phyloP scores from a whole-genome alignment of 2,113 vertebrate genomes.

The Aptenodytes patagonicus region DNA sequence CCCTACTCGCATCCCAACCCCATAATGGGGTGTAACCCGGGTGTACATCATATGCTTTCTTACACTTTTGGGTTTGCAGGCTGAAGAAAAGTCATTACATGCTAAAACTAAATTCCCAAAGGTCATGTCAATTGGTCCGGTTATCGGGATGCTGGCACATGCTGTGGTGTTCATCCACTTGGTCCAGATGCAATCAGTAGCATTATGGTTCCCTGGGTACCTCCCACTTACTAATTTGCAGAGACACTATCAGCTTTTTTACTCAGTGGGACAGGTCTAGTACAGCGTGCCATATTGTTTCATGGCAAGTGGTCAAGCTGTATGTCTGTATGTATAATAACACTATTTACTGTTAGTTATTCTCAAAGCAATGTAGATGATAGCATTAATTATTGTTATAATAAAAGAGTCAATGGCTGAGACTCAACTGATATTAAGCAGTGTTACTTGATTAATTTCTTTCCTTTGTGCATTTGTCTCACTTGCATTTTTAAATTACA shows the following conservation, averaged over 20 bases:
- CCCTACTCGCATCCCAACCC: background rate
- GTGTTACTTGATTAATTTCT: constrained; percentile 36
- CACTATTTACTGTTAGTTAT: constrained; percentile 25
- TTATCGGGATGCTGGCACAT: background rate
- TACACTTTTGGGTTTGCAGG: background rate
- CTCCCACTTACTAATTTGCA: background rate
- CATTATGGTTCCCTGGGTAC: background rate
- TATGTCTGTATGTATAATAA: background rate
- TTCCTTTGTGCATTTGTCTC: constrained; percentile 27
- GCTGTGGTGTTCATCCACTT: background rate
- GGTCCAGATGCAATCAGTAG: background rate
- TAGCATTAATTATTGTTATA: constrained; percentile 35
- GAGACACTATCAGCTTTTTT: background rate
- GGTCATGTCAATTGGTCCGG: background rate
- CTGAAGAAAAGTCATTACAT: background rate
- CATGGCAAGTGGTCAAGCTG: background rate
- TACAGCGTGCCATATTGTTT: background rate
- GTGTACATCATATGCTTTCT: background rate
- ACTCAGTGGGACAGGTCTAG: background rate
- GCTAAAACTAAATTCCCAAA: background rate
- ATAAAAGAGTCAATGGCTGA: constrained; percentile 35
- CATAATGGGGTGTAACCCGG: background rate
- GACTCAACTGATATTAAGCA: constrained; percentile 18
- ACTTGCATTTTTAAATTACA: constrained; percentile 51
- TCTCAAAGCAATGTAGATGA: background rate